Base-by-base conservation (phyloP, 2,113 vertebrate species). In the Setophaga kirtlandii region DNA sequence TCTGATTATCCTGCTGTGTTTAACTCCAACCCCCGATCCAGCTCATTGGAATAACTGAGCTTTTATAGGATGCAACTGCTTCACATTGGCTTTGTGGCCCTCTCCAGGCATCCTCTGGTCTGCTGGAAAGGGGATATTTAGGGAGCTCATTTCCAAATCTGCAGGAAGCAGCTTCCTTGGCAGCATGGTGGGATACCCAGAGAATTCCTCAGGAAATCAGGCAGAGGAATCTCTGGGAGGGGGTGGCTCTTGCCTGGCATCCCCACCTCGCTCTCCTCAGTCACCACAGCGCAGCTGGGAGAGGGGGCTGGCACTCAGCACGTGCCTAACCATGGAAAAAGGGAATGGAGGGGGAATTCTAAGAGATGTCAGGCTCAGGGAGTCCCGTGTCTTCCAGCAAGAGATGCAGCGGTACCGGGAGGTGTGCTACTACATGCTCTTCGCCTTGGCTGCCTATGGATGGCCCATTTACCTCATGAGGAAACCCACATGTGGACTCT, bases 381-480 rank as follows among this genome's bases (percentile, higher is more conserved):
- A 75, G 37, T 50, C 5, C 59, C 84, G 21, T 97, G 39, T 97
- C 76, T 97, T 96, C 73, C 98, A 99, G 99, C 97, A 98, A 76
- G 99, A 99, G 98, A 99, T 99, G 99, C 98, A 98, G 65, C 99
- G 99, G 96, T 99, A 99, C 98, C 99, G 99, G 82, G 99, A 99
- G 83, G 99, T 99, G 87, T 99, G 99, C 86, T 99, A 99, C 97
- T 99, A 99, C 97, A 99, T 99, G 99, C 98, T 99, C 65, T 99
- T 99, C 79, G 99, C 99, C 77, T 97, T 99, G 97, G 99, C 99
- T 41, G 99, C 99, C 78, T 99, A 99, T 13, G 99, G 99, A 68
- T 99, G 99, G 99, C 99, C 99, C 97, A 99, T 99, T 97, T 99
- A 99, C 98, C 98, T 99, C 96, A 99, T 99, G 98, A 99, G 99